These are phyloP conservation scores for Hemistola chrysoprasaria DNA, from an alignment of 2,888 invertebrate genomes.

Conservation along the genomic window DNA sequence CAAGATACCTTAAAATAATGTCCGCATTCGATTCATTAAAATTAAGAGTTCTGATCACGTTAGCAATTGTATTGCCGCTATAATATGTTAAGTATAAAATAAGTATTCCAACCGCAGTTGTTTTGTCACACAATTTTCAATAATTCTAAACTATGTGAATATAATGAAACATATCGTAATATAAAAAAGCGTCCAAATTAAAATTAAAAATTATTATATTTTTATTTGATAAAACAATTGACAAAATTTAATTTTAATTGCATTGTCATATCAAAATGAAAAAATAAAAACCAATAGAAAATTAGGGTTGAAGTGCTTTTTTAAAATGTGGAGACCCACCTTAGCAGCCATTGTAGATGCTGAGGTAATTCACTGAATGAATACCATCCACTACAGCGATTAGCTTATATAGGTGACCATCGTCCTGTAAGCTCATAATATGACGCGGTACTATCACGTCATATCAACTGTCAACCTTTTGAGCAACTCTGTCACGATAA, in stretches of 20 bases:
- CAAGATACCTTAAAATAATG: constrained; percentile 11
- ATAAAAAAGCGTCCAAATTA: too few species aligned
- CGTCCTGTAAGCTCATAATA: constrained; percentile 13
- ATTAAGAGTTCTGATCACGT: constrained; percentile 24
- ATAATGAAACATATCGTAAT: too few species aligned
- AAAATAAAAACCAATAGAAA: too few species aligned
- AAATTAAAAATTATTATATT: too few species aligned
- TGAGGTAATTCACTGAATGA: constrained; percentile 54
- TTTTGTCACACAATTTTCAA: not conserved
- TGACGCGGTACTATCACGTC: constrained; percentile 2
- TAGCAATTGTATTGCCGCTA: too few species aligned
- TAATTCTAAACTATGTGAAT: too few species aligned
- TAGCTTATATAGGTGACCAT: constrained; percentile 48
- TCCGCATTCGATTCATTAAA: constrained; percentile 11
- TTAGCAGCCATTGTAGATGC: constrained; percentile 61
- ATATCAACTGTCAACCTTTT: not conserved
- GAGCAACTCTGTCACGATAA: constrained; percentile 3
- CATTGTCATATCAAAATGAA: too few species aligned
- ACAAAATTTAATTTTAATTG: too few species aligned
- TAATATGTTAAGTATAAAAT: too few species aligned
- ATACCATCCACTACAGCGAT: constrained; percentile 29
- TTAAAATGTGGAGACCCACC: constrained; percentile 38
- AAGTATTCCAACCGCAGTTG: constrained; percentile 9
- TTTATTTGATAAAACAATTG: too few species aligned
- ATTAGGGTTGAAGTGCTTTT: too few species aligned